Percentiles rank a stretch among this genome's conserved stretches.
Conservation (phyloP, 2,113 vertebrate species). For the Lagopus leucura region DNA sequence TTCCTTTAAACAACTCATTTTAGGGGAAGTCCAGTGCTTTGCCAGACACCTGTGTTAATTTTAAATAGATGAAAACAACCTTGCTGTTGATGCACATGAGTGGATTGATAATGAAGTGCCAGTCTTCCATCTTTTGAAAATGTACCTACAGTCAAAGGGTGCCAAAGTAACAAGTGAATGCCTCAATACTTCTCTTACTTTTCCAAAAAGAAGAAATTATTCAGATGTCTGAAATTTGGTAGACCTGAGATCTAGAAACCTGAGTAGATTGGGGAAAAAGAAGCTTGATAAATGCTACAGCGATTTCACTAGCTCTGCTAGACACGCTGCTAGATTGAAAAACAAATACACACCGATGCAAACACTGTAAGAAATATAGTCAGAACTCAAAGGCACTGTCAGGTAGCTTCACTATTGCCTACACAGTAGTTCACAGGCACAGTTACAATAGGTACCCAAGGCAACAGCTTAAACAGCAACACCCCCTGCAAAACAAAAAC, state of each 20-base stretch:
- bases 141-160: background rate
- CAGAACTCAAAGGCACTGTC: background rate
- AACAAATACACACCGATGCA: background rate
- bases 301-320: background rate
- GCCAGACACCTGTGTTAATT: background rate
- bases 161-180: background rate
- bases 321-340: background rate
- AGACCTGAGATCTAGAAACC: background rate
- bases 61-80: background rate
- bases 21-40: background rate
- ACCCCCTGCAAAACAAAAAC: background rate
- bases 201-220: background rate
- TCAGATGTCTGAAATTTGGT: background rate
- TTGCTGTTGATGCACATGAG: rapidly evolving
- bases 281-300: background rate
- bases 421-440: background rate
- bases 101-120: background rate
- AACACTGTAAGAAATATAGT: background rate
- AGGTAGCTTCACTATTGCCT: background rate
- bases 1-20: background rate
- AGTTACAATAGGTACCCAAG: rapidly evolving
- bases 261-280: background rate
- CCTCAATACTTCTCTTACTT: background rate
- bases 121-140: background rate
- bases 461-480: rapidly evolving